A percentile compares a stretch with the other conserved stretches of the same genome.
Conservation (phyloP, 2,888 invertebrate genomes). For the Rhogogaster chlorosoma region DNA sequence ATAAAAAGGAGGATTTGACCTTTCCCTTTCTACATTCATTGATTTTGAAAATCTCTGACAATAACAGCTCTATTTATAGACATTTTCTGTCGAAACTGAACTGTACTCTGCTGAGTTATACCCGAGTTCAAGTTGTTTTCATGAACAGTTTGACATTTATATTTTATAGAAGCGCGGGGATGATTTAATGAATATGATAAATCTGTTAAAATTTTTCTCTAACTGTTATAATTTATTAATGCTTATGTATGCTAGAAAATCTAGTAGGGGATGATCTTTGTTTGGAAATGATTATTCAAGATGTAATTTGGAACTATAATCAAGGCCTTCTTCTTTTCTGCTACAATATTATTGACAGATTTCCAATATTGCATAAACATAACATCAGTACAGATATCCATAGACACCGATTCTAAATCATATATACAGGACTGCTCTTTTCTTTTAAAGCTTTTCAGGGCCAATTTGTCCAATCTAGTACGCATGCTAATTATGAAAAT, state of each 20-base stretch:
- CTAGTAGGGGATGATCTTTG: background rate
- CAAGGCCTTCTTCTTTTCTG: constrained; percentile 62
- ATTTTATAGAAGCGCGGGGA: background rate
- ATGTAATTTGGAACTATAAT: constrained; percentile 63
- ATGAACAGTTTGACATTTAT: background rate
- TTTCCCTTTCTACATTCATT: background rate
- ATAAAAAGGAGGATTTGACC: background rate
- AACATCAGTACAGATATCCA: constrained; percentile 67
- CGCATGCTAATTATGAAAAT: constrained; percentile 19
- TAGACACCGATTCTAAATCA: constrained; percentile 64
- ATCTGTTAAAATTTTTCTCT: background rate
- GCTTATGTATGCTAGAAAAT: background rate
- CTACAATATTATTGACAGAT: constrained; percentile 62
- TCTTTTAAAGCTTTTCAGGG: constrained; percentile 64
- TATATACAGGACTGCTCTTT: constrained; percentile 66
- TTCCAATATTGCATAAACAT: constrained; percentile 63
- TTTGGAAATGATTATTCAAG: background rate
- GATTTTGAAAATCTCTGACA: constrained; percentile 1
- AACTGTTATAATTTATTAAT: background rate
- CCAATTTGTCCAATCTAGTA: constrained; percentile 64
- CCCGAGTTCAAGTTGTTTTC: background rate
- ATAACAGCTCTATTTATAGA: background rate
- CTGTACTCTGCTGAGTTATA: background rate
- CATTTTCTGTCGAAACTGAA: background rate
- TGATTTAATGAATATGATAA: background rate